A percentile compares a stretch with the other conserved stretches of the same genome.
phyloP scores from a whole-genome alignment of 2,888 invertebrate species.

The Campaea margaritaria region DNA sequence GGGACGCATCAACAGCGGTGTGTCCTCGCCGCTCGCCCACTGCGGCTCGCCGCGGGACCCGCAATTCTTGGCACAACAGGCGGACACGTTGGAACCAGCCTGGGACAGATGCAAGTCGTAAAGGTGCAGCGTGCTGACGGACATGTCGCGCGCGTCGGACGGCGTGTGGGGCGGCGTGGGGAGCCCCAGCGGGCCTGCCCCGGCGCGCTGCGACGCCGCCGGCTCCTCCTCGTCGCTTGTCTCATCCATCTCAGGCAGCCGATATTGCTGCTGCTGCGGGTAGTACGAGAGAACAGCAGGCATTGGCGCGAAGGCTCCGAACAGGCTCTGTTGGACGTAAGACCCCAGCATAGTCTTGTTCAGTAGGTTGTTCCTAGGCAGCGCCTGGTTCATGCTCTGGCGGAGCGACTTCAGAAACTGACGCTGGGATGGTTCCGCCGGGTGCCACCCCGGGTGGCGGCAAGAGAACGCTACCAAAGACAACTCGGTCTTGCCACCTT shows the following conservation, averaged over 20 bases:
- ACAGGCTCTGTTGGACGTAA: constrained; percentile 79
- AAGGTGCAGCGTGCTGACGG: constrained; percentile 92
- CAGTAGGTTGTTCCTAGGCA: constrained; percentile 69
- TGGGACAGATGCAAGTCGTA: constrained; percentile 91
- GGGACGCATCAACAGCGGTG: constrained; percentile 73
- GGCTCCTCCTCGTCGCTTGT: constrained; percentile 75
- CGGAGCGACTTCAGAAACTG: constrained; percentile 90
- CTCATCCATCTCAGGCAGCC: constrained; percentile 80
- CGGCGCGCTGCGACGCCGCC: constrained; percentile 45
- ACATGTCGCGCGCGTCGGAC: constrained; percentile 88
- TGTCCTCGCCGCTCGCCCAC: constrained; percentile 68
- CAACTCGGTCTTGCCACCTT: constrained; percentile 98
- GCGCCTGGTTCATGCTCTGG: constrained; percentile 78
- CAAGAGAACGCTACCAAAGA: constrained; percentile 97
- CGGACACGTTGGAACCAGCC: constrained; percentile 50
- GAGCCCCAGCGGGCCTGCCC: constrained; percentile 65
- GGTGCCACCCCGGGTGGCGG: constrained; percentile 98
- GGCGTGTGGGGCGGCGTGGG: constrained; percentile 63
- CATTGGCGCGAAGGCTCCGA: constrained; percentile 72
- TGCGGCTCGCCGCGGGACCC: constrained; percentile 53
- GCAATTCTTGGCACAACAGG: constrained; percentile 76
- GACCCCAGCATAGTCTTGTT: constrained; percentile 82
- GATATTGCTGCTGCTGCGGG: constrained; percentile 73
- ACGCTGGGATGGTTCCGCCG: constrained; percentile 88
- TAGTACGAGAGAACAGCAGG: constrained; percentile 79